Evolutionary conservation across 92 coral and sea anemone species (phyloP).

Genomic region (Epizoanthus ramosus): DNA sequence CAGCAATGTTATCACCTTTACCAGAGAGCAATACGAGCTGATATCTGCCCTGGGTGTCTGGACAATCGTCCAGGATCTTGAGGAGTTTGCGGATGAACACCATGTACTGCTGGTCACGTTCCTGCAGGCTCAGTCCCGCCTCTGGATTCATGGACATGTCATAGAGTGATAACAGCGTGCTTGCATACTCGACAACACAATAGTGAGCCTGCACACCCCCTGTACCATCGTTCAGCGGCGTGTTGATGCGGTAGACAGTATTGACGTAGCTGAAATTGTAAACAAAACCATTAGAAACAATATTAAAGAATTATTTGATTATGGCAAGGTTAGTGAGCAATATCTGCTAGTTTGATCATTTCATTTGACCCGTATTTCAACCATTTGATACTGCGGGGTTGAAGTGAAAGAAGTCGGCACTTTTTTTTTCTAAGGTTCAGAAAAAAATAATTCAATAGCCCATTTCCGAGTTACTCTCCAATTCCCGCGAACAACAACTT

Average conservation of each 20-base stretch:
- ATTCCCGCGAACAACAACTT: too few relatives aligned
- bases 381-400: too few relatives aligned
- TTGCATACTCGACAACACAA: constrained; percentile 78
- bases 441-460: too few relatives aligned
- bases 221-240: constrained; percentile 24
- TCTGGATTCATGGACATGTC: constrained; percentile 73
- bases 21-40: constrained; percentile 37
- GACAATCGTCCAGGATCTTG: constrained; percentile 56
- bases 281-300: too few relatives aligned
- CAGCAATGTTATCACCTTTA: constrained; percentile 12
- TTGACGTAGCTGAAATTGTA: constrained; percentile 49
- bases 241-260: constrained; percentile 58
- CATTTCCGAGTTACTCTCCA: too few relatives aligned
- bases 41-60: constrained; percentile 63
- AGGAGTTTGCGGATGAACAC: constrained; percentile 60
- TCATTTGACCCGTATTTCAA: too few relatives aligned
- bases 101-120: constrained; percentile 71
- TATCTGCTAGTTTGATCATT: too few relatives aligned
- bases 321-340: too few relatives aligned
- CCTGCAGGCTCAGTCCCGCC: constrained; percentile 65
- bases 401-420: too few relatives aligned
- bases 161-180: constrained; percentile 71
- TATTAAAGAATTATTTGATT: too few relatives aligned
- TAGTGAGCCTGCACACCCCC: constrained; percentile 32
- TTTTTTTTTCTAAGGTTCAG: too few relatives aligned